phyloP scores from a whole-genome alignment of 2,113 vertebrate genomes.

The Saguinus midas region DNA sequence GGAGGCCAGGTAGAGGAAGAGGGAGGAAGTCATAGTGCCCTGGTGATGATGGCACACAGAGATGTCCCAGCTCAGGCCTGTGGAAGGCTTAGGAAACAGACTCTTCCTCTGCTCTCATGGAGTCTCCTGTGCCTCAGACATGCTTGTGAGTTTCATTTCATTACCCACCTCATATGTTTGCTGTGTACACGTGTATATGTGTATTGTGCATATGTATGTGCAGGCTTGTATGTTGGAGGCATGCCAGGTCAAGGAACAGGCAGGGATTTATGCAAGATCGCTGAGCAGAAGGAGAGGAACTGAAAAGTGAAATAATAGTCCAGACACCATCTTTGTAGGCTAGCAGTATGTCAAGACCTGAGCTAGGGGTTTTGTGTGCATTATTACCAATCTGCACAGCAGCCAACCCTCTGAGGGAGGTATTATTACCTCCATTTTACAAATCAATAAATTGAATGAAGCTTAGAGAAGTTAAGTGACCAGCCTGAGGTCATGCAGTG shows the following conservation, averaged over 20 bases:
- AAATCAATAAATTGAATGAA: slow-evolving; percentile 14
- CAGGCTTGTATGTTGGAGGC: background rate
- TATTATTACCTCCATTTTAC: slow-evolving; percentile 1
- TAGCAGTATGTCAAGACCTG: background rate
- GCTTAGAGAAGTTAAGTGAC: background rate
- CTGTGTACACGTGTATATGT: background rate
- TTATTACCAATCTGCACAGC: background rate
- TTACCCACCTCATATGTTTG: background rate
- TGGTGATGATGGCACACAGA: background rate
- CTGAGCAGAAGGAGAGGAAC: background rate
- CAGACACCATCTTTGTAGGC: background rate
- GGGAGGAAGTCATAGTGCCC: background rate
- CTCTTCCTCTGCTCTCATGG: background rate
- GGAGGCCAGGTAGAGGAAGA: background rate
- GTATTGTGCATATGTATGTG: background rate
- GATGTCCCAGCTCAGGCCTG: background rate
- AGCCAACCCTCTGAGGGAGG: background rate
- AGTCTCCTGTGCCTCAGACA: background rate
- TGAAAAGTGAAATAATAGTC: background rate
- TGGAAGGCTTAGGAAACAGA: background rate
- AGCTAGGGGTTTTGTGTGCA: background rate
- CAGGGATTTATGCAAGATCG: background rate
- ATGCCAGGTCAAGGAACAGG: background rate
- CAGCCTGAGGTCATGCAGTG: background rate
- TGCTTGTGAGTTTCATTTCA: background rate